Evolutionary conservation across 2,113 vertebrate species (phyloP).

Genomic region (Gymnocephalus cernua): DNA sequence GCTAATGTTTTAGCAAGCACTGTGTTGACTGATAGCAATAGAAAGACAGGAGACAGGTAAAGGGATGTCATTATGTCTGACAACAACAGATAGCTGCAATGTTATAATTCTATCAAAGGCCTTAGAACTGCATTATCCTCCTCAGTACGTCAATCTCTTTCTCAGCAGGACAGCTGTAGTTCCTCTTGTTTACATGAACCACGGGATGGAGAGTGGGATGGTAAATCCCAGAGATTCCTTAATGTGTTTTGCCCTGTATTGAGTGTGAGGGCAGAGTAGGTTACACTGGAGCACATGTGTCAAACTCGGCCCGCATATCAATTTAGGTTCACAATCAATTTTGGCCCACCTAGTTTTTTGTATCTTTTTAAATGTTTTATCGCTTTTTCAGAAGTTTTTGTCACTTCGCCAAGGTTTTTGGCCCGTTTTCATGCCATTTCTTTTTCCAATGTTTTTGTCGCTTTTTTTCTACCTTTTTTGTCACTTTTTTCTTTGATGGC

Average conservation of each 20-base stretch:
- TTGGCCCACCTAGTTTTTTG: too few relatives aligned
- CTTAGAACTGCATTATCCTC: conserved; percentile 53
- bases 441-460: too few relatives aligned
- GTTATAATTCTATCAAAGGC: conserved; percentile 55
- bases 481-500: too few relatives aligned
- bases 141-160: conserved; percentile 39
- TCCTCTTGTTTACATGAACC: conserved; percentile 35
- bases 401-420: too few relatives aligned
- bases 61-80: conserved; percentile 52
- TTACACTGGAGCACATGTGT: conserved; percentile 7
- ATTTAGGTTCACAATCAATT: too few relatives aligned
- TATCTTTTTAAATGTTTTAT: too few relatives aligned
- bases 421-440: too few relatives aligned
- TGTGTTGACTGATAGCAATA: neutral
- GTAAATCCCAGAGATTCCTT: conserved; percentile 18
- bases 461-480: too few relatives aligned
- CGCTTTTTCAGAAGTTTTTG: too few relatives aligned
- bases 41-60: conserved; percentile 17
- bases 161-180: conserved; percentile 40
- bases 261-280: conserved; percentile 5
- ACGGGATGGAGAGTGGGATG: conserved; percentile 5
- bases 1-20: neutral
- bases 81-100: conserved; percentile 49
- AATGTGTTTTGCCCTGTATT: neutral
- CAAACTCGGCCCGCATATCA: too few relatives aligned